phyloP scores from a whole-genome alignment of 1,140 invertebrate genomes.

The Caenorhabditis inopinata region DNA sequence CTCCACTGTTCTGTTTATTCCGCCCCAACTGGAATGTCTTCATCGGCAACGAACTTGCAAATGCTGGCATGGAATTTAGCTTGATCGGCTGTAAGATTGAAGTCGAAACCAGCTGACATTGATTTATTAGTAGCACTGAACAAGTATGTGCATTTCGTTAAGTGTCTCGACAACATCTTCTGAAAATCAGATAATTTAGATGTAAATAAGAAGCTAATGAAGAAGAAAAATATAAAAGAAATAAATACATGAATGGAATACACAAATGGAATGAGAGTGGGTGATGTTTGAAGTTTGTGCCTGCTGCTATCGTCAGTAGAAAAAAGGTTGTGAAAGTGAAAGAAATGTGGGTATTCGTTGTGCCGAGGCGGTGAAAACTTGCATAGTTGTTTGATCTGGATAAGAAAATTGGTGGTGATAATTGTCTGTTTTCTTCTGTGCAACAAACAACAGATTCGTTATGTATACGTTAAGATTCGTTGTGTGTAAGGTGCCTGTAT shows the following conservation, averaged over 20 bases:
- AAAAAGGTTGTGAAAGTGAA: constrained; percentile 9
- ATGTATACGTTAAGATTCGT: too few relatives aligned
- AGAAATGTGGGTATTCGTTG: not conserved
- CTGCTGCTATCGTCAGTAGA: constrained; percentile 2
- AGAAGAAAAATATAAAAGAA: not conserved
- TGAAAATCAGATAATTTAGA: not conserved
- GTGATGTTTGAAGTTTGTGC: too few relatives aligned
- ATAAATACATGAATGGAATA: constrained; percentile 20
- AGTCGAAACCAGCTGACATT: constrained; percentile 7
- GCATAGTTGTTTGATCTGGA: constrained; percentile 20
- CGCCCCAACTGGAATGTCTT: constrained; percentile 84
- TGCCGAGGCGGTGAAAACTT: not conserved
- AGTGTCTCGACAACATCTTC: constrained; percentile 28
- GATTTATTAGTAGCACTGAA: not conserved
- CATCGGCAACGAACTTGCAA: constrained; percentile 83
- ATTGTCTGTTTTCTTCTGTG: too few relatives aligned
- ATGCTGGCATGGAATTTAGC: constrained; percentile 80
- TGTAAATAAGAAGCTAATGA: not conserved
- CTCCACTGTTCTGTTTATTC: constrained; percentile 84
- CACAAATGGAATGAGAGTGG: not conserved
- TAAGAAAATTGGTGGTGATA: not conserved
- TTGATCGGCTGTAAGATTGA: constrained; percentile 44
- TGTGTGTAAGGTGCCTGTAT: too few relatives aligned
- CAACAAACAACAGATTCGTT: too few relatives aligned
- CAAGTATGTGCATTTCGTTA: not conserved